Evolutionary conservation across 1,140 invertebrate species (phyloP).

Genomic region (Stegodyphus dumicola): DNA sequence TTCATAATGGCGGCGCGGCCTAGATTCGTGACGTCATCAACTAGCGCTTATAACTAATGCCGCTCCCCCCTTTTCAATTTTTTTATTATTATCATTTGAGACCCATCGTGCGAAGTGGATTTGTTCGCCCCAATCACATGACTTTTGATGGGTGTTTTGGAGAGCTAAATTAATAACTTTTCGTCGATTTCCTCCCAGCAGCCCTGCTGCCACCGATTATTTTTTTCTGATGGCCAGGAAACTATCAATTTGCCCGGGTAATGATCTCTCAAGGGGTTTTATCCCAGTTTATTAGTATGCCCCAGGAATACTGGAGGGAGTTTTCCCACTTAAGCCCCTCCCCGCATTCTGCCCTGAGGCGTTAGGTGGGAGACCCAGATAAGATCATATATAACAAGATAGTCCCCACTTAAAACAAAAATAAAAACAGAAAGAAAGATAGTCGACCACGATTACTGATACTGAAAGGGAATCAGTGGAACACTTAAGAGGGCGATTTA

Average conservation of each 20-base stretch:
- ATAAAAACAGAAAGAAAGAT: neutral
- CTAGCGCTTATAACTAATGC: neutral
- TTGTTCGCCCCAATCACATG: no score
- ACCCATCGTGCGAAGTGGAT: neutral
- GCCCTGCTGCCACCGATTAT: slow-evolving; percentile 7
- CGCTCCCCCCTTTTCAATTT: neutral
- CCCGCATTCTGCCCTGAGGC: slow-evolving; percentile 14
- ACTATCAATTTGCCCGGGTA: slow-evolving; percentile 36
- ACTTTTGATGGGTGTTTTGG: slow-evolving; percentile 18
- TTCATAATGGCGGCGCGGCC: slow-evolving; percentile 7
- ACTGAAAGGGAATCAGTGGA: slow-evolving; percentile 3
- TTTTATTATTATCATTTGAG: slow-evolving; percentile 5
- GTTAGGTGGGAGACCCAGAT: slow-evolving; percentile 23
- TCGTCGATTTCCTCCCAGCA: slow-evolving; percentile 8
- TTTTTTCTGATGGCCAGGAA: slow-evolving; percentile 34
- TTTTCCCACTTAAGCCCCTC: slow-evolving; percentile 14
- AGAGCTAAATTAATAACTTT: slow-evolving; percentile 43
- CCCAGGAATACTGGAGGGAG: neutral
- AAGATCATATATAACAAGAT: slow-evolving; percentile 36
- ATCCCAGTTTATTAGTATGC: slow-evolving; percentile 37
- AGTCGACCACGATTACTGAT: neutral
- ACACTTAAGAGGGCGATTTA: no score
- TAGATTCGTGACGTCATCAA: slow-evolving; percentile 29
- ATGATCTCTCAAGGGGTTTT: slow-evolving; percentile 33
- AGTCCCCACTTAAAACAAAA: neutral